phyloP scores from a whole-genome alignment of 2,888 invertebrate species.

The Hoplodrina ambigua region DNA sequence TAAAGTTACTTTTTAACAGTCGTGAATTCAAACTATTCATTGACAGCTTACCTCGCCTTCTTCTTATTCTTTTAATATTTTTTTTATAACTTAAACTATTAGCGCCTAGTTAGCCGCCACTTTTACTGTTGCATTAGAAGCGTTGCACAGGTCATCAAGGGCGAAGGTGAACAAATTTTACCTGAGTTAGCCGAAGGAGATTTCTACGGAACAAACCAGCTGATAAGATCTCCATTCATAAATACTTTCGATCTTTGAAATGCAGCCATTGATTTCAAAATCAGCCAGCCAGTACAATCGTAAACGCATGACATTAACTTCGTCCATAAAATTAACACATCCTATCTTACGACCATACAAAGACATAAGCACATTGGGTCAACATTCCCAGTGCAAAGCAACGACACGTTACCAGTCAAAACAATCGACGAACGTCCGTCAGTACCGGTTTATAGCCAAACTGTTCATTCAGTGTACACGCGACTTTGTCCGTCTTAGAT shows the following conservation, averaged over 20 bases:
- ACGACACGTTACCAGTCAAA: slow-evolving; percentile 72
- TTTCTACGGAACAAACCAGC: too few species aligned
- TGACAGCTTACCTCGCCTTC: too few species aligned
- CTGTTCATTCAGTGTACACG: slow-evolving; percentile 11
- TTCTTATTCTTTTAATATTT: too few species aligned
- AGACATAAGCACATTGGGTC: slow-evolving; percentile 32
- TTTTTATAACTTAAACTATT: too few species aligned
- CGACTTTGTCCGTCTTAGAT: slow-evolving; percentile 63
- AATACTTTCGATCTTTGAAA: background rate
- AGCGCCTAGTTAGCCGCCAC: too few species aligned
- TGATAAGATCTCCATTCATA: background rate
- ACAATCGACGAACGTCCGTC: slow-evolving; percentile 70
- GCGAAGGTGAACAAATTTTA: too few species aligned
- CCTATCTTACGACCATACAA: slow-evolving; percentile 1
- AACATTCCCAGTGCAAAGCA: slow-evolving; percentile 50
- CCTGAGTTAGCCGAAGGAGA: too few species aligned
- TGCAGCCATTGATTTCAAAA: background rate
- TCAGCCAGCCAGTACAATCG: background rate
- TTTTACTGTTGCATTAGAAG: too few species aligned
- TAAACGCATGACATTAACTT: slow-evolving; percentile 11
- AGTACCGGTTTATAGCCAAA: slow-evolving; percentile 50
- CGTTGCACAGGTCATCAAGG: too few species aligned
- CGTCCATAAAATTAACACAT: slow-evolving; percentile 36
- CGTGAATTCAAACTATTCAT: background rate
- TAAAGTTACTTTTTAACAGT: background rate